Conservation (phyloP, 2,113 vertebrate genomes). For the Grammomys surdaster region DNA sequence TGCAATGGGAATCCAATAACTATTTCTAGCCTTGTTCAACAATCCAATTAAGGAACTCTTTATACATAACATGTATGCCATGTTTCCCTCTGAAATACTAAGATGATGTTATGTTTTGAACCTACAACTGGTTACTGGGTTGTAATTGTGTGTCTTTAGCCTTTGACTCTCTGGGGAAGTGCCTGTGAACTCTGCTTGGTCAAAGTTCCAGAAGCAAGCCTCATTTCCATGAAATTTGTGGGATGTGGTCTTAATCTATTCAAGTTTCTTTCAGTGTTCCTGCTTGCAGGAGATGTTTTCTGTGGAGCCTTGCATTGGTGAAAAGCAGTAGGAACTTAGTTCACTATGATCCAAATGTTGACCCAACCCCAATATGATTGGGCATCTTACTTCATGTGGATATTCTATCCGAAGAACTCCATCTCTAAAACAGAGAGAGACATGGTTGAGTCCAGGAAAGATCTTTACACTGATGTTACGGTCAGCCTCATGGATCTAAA, state of each 20-base stretch:
- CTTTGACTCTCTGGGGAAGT: not conserved
- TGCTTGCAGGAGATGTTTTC: not conserved
- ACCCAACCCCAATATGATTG: not conserved
- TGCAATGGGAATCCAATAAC: slow-evolving; percentile 71
- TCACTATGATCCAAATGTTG: not conserved
- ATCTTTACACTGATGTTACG: not conserved
- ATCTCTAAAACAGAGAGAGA: not conserved
- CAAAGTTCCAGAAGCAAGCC: not conserved
- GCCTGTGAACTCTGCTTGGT: not conserved
- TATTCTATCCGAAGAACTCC: not conserved
- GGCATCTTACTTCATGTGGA: not conserved
- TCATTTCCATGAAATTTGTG: not conserved
- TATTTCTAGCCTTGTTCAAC: slow-evolving; percentile 55
- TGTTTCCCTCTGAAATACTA: slow-evolving; percentile 47
- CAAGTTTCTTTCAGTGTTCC: no score
- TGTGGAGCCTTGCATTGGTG: not conserved
- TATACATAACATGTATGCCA: not conserved
- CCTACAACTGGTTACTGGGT: not conserved
- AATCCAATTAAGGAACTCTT: slow-evolving; percentile 62
- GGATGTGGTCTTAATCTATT: not conserved
- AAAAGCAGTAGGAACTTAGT: not conserved
- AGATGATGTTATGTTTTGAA: not conserved
- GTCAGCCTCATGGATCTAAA: not conserved
- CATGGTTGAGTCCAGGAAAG: not conserved
- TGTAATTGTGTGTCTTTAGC: slow-evolving; percentile 7